phyloP scores from a whole-genome alignment of 2,888 invertebrate species.

The Quadroppia sp. region DNA sequence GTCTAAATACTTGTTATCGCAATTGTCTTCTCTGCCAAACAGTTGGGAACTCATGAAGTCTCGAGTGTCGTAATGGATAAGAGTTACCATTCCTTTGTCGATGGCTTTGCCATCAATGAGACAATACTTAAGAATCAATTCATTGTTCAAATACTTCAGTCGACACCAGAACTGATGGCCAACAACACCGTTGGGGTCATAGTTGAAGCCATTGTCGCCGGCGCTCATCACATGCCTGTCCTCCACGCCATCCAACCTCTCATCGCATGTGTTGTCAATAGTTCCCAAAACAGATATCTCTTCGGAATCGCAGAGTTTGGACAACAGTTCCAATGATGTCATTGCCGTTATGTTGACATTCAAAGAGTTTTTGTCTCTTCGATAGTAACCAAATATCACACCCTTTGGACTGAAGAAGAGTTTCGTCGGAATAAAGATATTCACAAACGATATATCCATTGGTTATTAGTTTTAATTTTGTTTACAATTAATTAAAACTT shows the following conservation, averaged over 20 bases:
- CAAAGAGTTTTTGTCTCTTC: background rate
- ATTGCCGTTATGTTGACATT: conserved; percentile 34
- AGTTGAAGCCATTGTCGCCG: background rate
- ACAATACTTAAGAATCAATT: background rate
- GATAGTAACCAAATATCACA: conserved; percentile 12
- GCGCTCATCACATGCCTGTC: background rate
- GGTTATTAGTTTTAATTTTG: too few relatives aligned
- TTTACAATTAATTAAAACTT: too few relatives aligned
- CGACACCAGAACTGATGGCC: conserved; percentile 25
- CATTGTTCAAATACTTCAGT: background rate
- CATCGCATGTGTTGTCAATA: background rate
- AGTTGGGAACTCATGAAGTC: conserved; percentile 42
- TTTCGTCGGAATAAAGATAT: conserved; percentile 30
- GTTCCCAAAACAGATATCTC: conserved; percentile 27
- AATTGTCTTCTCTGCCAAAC: conserved; percentile 24
- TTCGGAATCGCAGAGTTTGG: conserved; percentile 16
- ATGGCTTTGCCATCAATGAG: conserved; percentile 15
- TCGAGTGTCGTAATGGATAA: conserved; percentile 39
- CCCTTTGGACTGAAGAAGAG: conserved; percentile 13
- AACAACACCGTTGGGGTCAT: background rate
- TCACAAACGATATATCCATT: conserved; percentile 16
- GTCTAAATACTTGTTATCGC: conserved; percentile 12
- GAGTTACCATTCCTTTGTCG: conserved; percentile 31
- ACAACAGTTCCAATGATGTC: conserved; percentile 12
- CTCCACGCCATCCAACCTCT: background rate